Conservation (phyloP, 2,113 vertebrate species). For the Hypomesus transpacificus region DNA sequence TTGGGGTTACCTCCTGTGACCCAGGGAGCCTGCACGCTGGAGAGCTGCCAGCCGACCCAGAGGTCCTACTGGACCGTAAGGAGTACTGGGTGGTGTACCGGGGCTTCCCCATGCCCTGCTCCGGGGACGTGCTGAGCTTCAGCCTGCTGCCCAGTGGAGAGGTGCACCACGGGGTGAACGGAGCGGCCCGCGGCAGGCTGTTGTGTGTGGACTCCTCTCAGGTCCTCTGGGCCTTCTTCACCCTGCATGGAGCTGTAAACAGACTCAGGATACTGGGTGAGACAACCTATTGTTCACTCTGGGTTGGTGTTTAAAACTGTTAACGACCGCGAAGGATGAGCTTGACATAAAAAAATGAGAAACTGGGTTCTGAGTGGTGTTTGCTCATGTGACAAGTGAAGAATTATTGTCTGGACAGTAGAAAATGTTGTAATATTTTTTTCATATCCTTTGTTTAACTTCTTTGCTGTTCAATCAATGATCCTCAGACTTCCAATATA, state of each 20-base stretch:
- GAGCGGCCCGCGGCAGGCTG: constrained; percentile 83
- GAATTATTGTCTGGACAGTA: no score
- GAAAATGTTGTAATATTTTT: no score
- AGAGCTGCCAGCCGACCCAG: constrained; percentile 90
- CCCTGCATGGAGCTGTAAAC: constrained; percentile 88
- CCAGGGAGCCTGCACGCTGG: constrained; percentile 84
- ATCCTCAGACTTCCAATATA: no score
- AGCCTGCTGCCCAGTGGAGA: constrained; percentile 85
- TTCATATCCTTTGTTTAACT: no score
- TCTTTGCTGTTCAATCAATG: no score
- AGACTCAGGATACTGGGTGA: constrained; percentile 88
- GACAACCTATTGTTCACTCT: constrained; percentile 19
- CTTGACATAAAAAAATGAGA: no score
- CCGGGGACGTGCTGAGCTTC: constrained; percentile 91
- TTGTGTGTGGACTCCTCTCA: constrained; percentile 95
- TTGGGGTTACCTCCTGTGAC: constrained; percentile 95
- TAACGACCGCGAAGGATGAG: no score
- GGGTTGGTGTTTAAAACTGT: background rate
- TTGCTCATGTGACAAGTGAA: no score
- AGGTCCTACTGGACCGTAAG: constrained; percentile 92
- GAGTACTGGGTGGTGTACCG: constrained; percentile 98
- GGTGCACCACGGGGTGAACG: constrained; percentile 89
- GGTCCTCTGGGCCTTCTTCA: constrained; percentile 95
- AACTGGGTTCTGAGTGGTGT: no score
- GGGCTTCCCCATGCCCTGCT: constrained; percentile 81